These are phyloP conservation scores for Dipodomys stephensi DNA, from an alignment of 2,113 vertebrate species.

Conservation along the genomic window DNA sequence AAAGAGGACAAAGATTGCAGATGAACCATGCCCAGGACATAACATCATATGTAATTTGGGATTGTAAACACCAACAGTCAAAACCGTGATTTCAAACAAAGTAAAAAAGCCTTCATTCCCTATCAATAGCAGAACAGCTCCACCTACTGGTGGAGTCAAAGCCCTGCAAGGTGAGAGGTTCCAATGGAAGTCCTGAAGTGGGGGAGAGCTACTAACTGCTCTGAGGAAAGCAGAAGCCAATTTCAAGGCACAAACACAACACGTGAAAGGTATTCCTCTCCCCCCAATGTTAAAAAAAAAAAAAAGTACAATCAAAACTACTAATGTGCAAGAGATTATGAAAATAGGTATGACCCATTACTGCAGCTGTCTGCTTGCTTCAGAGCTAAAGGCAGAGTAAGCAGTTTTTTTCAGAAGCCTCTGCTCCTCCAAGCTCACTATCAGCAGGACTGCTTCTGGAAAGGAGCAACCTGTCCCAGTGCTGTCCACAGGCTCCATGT, in stretches of 20 bases:
- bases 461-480: no score
- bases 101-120: neutral
- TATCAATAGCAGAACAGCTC: neutral
- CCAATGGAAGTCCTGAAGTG: neutral
- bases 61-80: conserved; percentile 12
- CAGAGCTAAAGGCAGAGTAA: neutral
- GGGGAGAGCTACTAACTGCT: neutral
- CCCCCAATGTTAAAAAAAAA: neutral
- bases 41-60: neutral
- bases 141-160: neutral
- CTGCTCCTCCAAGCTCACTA: conserved; percentile 33
- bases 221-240: conserved; percentile 24
- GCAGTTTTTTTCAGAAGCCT: conserved; percentile 45
- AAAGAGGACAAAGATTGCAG: conserved; percentile 39
- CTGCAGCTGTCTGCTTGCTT: neutral
- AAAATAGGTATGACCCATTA: neutral
- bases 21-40: neutral
- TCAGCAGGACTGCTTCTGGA: conserved; percentile 18
- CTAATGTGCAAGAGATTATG: neutral
- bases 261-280: neutral
- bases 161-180: neutral
- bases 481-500: no score
- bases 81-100: no score
- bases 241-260: conserved; percentile 5
- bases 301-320: conserved; percentile 22